Evolutionary conservation across 2,113 vertebrate genomes (phyloP).

Genomic region (Orcinus orca): DNA sequence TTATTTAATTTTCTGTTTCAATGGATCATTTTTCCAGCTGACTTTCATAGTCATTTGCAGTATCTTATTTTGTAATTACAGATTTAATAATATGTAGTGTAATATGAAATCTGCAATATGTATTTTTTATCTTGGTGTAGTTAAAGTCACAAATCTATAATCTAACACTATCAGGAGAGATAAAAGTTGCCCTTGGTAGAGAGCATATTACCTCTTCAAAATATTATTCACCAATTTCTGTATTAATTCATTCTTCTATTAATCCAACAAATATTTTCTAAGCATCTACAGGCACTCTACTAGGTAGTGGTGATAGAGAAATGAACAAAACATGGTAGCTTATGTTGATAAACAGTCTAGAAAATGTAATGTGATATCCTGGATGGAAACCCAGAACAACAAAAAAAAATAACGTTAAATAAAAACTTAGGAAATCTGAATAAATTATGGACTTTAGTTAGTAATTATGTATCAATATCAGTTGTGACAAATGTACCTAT

Average conservation of each 20-base stretch:
- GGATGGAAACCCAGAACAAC: not conserved
- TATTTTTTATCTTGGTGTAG: not conserved
- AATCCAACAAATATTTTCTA: not conserved
- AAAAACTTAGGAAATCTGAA: not conserved
- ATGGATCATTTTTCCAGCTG: not conserved
- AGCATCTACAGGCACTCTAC: not conserved
- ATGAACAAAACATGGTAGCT: not conserved
- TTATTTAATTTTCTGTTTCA: constrained; percentile 6
- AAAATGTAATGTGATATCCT: not conserved
- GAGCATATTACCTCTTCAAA: not conserved
- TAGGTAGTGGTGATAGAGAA: not conserved
- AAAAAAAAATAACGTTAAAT: not conserved
- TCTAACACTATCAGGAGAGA: constrained; percentile 57
- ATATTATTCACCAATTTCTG: not conserved
- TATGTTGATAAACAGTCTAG: not conserved
- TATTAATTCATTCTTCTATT: not conserved
- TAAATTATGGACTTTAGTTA: not conserved
- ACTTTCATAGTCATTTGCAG: not conserved
- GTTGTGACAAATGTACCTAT: not conserved
- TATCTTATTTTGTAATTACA: not conserved
- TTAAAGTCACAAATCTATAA: not conserved
- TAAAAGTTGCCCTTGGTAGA: constrained; percentile 66
- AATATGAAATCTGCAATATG: not conserved
- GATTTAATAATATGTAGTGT: not conserved
- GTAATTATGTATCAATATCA: not conserved